Percentiles rank a stretch among this genome's conserved stretches.
Evolutionary conservation across 2,888 invertebrate species (phyloP).

Genomic region (Petrolisthes manimaculis): DNA sequence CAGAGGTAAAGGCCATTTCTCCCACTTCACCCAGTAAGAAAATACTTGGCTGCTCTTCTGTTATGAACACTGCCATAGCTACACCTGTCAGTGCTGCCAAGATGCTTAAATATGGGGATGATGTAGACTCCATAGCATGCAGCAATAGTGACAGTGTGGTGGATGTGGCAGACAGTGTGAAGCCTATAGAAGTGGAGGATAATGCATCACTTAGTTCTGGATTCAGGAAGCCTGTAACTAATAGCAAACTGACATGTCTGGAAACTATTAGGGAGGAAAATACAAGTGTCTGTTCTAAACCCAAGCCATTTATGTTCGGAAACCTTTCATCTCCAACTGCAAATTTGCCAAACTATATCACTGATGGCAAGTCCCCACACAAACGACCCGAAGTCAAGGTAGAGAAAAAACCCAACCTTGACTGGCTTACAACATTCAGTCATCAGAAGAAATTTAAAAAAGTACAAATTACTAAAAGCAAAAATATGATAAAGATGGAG

Average conservation of each 20-base stretch:
- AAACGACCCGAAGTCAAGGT: slow-evolving; percentile 45
- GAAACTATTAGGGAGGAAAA: neutral
- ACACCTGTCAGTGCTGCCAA: slow-evolving; percentile 36
- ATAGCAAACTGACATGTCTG: neutral
- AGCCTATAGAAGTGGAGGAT: slow-evolving; percentile 43
- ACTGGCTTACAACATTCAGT: slow-evolving; percentile 56
- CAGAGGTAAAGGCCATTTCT: slow-evolving; percentile 36
- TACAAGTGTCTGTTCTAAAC: neutral
- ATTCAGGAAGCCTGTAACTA: slow-evolving; percentile 51
- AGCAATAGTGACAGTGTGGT: slow-evolving; percentile 13
- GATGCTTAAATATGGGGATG: slow-evolving; percentile 61
- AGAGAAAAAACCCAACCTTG: slow-evolving; percentile 35
- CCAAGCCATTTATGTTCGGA: slow-evolving; percentile 25
- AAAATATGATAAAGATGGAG: slow-evolving; percentile 36
- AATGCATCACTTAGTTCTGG: slow-evolving; percentile 21
- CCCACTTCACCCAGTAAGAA: slow-evolving; percentile 43
- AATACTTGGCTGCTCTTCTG: slow-evolving; percentile 28
- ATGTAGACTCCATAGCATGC: neutral
- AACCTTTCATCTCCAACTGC: slow-evolving; percentile 59
- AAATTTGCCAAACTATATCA: slow-evolving; percentile 60
- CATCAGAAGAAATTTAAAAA: slow-evolving; percentile 51
- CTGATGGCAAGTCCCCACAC: slow-evolving; percentile 61
- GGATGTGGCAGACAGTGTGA: slow-evolving; percentile 47
- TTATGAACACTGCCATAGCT: slow-evolving; percentile 15
- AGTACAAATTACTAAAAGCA: slow-evolving; percentile 10